Evolutionary conservation across 2,113 vertebrate genomes (phyloP).

Genomic region (Colistium nudipinnis): DNA sequence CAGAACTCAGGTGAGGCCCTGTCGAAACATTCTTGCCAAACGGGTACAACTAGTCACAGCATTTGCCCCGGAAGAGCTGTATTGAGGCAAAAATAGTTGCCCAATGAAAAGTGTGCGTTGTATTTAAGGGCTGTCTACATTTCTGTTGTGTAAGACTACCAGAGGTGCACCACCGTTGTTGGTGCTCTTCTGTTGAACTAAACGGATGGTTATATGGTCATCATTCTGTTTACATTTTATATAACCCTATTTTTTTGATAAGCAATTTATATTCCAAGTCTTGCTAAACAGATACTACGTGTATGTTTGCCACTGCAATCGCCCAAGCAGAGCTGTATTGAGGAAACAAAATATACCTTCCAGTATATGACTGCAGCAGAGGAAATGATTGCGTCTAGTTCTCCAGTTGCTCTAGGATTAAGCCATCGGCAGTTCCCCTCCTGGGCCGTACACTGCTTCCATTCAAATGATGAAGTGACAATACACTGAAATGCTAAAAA

Average conservation of each 20-base stretch:
- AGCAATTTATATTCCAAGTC: not conserved
- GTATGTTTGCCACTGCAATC: conserved; percentile 8
- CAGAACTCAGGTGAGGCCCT: conserved; percentile 88
- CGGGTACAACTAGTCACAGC: too few relatives aligned
- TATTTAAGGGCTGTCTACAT: too few relatives aligned
- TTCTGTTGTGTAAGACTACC: too few relatives aligned
- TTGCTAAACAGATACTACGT: conserved; percentile 30
- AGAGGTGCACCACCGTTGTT: too few relatives aligned
- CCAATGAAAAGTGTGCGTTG: too few relatives aligned
- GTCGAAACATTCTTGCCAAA: not conserved
- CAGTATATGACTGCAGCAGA: conserved; percentile 11
- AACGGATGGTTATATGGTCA: too few relatives aligned
- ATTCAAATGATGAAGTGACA: conserved; percentile 45
- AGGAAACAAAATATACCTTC: conserved; percentile 29
- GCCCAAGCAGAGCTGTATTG: not conserved
- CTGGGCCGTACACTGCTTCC: conserved; percentile 37
- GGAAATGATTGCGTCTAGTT: conserved; percentile 42
- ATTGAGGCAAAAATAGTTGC: too few relatives aligned
- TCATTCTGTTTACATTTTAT: too few relatives aligned
- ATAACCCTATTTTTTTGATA: too few relatives aligned
- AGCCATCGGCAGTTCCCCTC: conserved; percentile 37
- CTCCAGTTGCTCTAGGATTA: not conserved
- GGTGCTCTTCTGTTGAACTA: too few relatives aligned
- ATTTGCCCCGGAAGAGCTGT: too few relatives aligned
- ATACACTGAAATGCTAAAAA: conserved; percentile 41